These are phyloP conservation scores for Semnornis frantzii DNA, from an alignment of 2,113 vertebrate genomes.

Conservation along the genomic window DNA sequence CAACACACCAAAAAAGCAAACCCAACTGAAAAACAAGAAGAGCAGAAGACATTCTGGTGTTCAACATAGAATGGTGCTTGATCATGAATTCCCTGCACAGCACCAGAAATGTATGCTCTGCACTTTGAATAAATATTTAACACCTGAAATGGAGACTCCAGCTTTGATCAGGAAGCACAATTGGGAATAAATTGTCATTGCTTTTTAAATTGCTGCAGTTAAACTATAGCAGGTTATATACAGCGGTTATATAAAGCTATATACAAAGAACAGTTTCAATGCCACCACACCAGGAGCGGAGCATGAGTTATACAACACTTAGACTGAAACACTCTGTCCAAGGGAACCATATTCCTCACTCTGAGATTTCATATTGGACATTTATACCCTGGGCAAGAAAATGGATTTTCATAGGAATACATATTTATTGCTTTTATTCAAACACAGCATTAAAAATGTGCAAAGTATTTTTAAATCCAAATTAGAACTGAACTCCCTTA, in stretches of 20 bases:
- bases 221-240: constrained; percentile 54
- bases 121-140: constrained; percentile 70
- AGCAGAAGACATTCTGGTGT: neutral
- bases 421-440: constrained; percentile 3
- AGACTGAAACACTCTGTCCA: constrained; percentile 28
- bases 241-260: constrained; percentile 46
- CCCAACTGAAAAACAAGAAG: too few relatives aligned
- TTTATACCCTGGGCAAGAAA: constrained; percentile 16
- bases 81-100: constrained; percentile 31
- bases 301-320: constrained; percentile 68
- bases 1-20: too few relatives aligned
- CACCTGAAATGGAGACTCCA: constrained; percentile 55
- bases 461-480: constrained; percentile 32
- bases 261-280: constrained; percentile 65
- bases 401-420: constrained; percentile 19
- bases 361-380: constrained; percentile 9
- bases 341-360: constrained; percentile 29
- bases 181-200: constrained; percentile 70
- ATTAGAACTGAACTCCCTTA: constrained; percentile 8
- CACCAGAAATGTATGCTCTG: constrained; percentile 18
- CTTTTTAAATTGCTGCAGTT: constrained; percentile 74
- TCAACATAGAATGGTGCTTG: neutral
- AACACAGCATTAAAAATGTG: neutral
- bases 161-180: constrained; percentile 56
- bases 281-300: constrained; percentile 55